Base-by-base conservation (phyloP, 2,797 vertebrate genomes). In the Gobionotothen gibberifrons region DNA sequence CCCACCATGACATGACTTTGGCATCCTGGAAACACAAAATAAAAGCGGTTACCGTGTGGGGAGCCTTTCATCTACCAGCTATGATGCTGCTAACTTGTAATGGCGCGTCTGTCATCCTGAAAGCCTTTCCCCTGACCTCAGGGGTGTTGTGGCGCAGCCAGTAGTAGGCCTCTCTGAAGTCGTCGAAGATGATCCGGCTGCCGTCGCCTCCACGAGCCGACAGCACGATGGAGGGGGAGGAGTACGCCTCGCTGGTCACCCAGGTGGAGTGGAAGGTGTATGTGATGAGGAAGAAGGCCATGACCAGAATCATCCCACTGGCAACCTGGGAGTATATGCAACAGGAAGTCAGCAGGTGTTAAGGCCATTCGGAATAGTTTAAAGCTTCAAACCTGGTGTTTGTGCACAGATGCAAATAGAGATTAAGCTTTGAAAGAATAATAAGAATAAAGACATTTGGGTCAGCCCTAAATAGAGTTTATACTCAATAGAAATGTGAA, bases 1-100 rank as follows among this genome's bases (percentile, higher is more conserved):
- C 98, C 98, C 98, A 99, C 98, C 98, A 99, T 0, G 98, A 99
- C 98, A 99, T 99, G 76, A 99, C 97, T 84, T 99, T 99, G 1
- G 98, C 97, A 77, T 99, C 98, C 98, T 99, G 75, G 51, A 66
- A 64, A 49, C 42, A 76, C 47, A 75, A 57, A 63, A 58, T 11
- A 60, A 43, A 36, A 56, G 11, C 44, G 8, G 1, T 3, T 19
- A 42, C 5, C 19, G 3, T 58, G 11, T 36, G 14, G 4, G 71
- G 42, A 21, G 9, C 11, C 10, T 64, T 21, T 17, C 13, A 53
- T 2, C 1, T 1, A 21, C 44, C 0, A 5, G 29, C 4, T 3
- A 9, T 29, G 26, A 66, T 21, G 29, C 3, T 26, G 32, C 5
- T 11, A 22, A 55, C 11, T n/a, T 29, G 9, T 13, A 39, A 52